phyloP scores from a whole-genome alignment of 2,888 invertebrate genomes.

The Meteorus cinctellus region DNA sequence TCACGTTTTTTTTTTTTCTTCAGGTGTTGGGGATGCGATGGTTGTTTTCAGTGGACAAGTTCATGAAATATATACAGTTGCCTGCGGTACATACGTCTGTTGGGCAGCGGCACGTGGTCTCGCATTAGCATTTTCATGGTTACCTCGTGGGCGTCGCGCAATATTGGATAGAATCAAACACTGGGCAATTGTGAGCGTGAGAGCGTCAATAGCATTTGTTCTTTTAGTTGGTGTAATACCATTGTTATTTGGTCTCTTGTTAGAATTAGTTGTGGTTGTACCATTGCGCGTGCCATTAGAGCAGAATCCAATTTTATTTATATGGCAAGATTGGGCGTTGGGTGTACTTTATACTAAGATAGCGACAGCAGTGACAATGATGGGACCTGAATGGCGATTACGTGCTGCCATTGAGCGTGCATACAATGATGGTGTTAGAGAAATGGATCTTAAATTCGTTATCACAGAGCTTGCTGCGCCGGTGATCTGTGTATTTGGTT shows the following conservation, averaged over 20 bases:
- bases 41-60: slow-evolving; percentile 78
- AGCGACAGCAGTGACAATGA: slow-evolving; percentile 95
- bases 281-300: slow-evolving; percentile 94
- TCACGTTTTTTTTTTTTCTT: slow-evolving; percentile 22
- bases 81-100: slow-evolving; percentile 94
- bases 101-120: slow-evolving; percentile 92
- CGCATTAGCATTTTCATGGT: slow-evolving; percentile 88
- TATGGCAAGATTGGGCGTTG: slow-evolving; percentile 98
- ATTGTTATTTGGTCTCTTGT: slow-evolving; percentile 90
- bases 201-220: slow-evolving; percentile 83
- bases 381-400: slow-evolving; percentile 98
- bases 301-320: slow-evolving; percentile 91
- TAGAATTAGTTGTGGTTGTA: slow-evolving; percentile 93
- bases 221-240: slow-evolving; percentile 93
- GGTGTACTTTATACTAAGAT: slow-evolving; percentile 98
- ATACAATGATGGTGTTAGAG: slow-evolving; percentile 93
- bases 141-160: slow-evolving; percentile 90
- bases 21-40: slow-evolving; percentile 56
- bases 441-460: slow-evolving; percentile 92
- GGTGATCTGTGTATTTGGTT: slow-evolving; percentile 89
- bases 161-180: slow-evolving; percentile 82
- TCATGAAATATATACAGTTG: slow-evolving; percentile 97
- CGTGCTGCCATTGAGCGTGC: slow-evolving; percentile 93
- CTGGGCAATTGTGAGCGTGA: slow-evolving; percentile 84
- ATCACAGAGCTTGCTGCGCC: slow-evolving; percentile 91